Base-by-base conservation (phyloP, 2,888 invertebrate species). In the Cantharis rustica region DNA sequence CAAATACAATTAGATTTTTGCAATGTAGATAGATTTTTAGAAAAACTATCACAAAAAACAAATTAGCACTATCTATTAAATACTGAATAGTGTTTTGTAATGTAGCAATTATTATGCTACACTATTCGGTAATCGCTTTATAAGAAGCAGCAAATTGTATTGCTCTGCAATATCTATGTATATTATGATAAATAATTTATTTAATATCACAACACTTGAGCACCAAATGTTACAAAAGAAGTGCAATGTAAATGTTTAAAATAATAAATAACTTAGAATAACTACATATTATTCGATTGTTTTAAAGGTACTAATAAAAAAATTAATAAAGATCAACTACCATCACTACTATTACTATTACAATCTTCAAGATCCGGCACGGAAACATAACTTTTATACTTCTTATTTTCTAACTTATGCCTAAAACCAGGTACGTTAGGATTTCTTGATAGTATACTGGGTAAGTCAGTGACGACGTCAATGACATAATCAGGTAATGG, bases 401-500 rank as follows among this genome's bases (percentile, higher is more conserved):
- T 63, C 68, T 75, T 75, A 66, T 72, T 73, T 69, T 78, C 73
- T 72, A 80, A 75, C 72, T 80, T 80, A 61, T 71, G 73, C 61
- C 83, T 80, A 79, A 84, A 82, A 20, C 72, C 81, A 61, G 84
- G 83, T 71, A 68, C 85, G 85, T 83, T 88, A 84, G 84, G 88
- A 64, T 88, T 86, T 82, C 90, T 90, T 17, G 92, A 91, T 82
- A 94, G 88, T 71, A 94, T 89, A 80, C 89, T 90, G 47, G 90
- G 89, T 75, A 94, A 87, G 83, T 93, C 92, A 11, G 91, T 92
- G 70, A 94, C 91, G 79, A 91, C 90, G 81, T 91, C 90, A 78
- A 94, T 91, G 7, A 92, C 92, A 85, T 91, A 92, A 86, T 93
- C 92, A 0, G 94, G 94, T 78, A 90, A 86, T 7, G 89, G 88